phyloP scores from a whole-genome alignment of 1,140 invertebrate genomes.

The Metopolophium dirhodum region DNA sequence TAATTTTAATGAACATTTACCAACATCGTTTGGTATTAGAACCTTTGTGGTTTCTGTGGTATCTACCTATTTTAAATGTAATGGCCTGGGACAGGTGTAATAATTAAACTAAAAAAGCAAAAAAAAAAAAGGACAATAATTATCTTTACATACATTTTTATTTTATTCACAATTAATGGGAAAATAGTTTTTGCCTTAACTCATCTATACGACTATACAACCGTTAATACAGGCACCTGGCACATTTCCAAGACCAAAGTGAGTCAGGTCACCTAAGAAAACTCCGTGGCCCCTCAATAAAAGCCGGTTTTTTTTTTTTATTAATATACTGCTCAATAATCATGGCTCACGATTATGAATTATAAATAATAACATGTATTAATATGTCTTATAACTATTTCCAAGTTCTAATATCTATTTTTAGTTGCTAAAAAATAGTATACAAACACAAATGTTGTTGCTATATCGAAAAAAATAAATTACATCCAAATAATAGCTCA shows the following conservation, averaged over 20 bases:
- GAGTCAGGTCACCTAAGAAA: neutral
- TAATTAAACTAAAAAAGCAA: neutral
- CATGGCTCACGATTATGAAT: neutral
- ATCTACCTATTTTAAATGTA: neutral
- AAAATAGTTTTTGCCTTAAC: neutral
- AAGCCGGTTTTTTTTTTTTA: neutral
- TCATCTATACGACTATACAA: neutral
- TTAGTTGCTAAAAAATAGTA: neutral
- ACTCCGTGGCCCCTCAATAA: neutral
- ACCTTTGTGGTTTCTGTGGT: neutral
- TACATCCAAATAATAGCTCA: neutral
- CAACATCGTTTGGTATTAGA: neutral
- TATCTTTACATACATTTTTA: neutral
- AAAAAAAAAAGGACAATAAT: neutral
- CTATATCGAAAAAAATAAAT: neutral
- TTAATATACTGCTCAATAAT: neutral
- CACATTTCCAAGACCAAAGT: neutral
- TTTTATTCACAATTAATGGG: neutral
- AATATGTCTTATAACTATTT: neutral
- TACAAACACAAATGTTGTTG: neutral
- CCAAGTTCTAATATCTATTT: neutral
- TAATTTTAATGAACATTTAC: too few species aligned
- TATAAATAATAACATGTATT: neutral
- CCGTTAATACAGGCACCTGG: neutral
- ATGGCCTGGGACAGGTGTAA: neutral